Evolutionary conservation across 1,140 invertebrate species (phyloP), one percentile per base, ranked within the genome.

Genomic region (Trichoplusia ni): DNA sequence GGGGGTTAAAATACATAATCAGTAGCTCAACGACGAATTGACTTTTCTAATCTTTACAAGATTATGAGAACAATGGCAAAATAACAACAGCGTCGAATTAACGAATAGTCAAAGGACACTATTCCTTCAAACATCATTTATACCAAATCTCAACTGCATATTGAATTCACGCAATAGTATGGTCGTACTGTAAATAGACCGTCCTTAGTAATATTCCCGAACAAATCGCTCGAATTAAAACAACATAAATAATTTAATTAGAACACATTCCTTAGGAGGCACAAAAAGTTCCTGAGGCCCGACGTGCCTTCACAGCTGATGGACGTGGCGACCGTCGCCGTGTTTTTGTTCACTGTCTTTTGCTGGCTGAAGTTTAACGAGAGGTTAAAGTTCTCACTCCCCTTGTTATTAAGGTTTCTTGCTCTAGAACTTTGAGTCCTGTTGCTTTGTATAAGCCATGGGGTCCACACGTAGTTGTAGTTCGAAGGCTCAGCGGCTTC

Each of bases 381-480:
- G 1, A 69, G 27, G 4, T 64, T 54, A 3, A 69, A 23, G 16
- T 64, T 64, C 11, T 68, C 53, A 31, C 4, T 33, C 7, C 33
- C 46, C 27, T 29, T 54, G 8, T 46, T 21, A 54, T 53, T 27
- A 18, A 49, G 16, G 44, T 53, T 27, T 29, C 13, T 56, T 7
- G 23, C 14, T 31, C 14, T 61, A 13, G 13, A 33, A 6, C 61
- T 62, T 19, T 33, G 9, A 19, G 29, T 19, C 8, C 19, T 1
- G 67, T 67, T 18, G 49, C 64, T 19, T 75, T 78, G 27, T 67
- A 29, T 19, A 25, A 86, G 47, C 84, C 84, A 90, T 2, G 87
- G 81, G 19, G 73, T 38, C 87, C 87, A 90, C 2, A 65, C 69
- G 25, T 87, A 90, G 51, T 71, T 69, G 31, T 77, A 84, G 51